These are phyloP conservation scores for Ormyrus rosae DNA, from an alignment of 2,888 invertebrate genomes.

Conservation along the genomic window DNA sequence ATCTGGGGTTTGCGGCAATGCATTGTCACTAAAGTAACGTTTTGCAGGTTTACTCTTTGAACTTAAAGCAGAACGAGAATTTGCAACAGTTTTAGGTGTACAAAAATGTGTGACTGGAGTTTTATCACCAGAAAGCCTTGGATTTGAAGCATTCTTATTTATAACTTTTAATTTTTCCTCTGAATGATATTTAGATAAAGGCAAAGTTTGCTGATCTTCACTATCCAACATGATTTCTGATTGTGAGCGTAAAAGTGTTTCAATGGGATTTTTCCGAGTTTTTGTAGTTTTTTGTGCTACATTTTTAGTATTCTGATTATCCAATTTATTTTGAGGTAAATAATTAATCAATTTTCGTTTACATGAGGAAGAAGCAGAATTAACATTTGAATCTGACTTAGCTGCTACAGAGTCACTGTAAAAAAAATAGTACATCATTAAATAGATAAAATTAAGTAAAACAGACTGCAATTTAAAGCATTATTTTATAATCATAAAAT, in stretches of 20 bases:
- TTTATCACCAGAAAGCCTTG: slow-evolving; percentile 61
- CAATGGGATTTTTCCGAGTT: slow-evolving; percentile 41
- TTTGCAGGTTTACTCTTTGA: slow-evolving; percentile 66
- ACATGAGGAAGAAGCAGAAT: slow-evolving; percentile 41
- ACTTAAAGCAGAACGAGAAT: slow-evolving; percentile 58
- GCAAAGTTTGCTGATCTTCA: slow-evolving; percentile 35
- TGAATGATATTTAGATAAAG: slow-evolving; percentile 54
- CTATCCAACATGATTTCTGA: slow-evolving; percentile 55
- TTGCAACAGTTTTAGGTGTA: slow-evolving; percentile 65
- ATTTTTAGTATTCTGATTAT: slow-evolving; percentile 45
- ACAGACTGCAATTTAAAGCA: neutral
- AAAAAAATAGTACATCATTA: slow-evolving; percentile 9
- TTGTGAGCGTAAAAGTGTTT: slow-evolving; percentile 59
- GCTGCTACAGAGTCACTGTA: slow-evolving; percentile 8
- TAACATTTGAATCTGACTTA: slow-evolving; percentile 14
- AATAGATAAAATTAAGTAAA: neutral
- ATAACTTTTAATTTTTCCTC: slow-evolving; percentile 66
- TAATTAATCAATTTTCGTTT: slow-evolving; percentile 50
- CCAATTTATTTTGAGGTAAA: slow-evolving; percentile 34
- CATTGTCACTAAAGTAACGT: slow-evolving; percentile 68
- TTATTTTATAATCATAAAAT: too few species aligned
- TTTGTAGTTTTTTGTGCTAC: slow-evolving; percentile 48
- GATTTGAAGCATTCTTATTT: slow-evolving; percentile 58
- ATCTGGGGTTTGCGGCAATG: slow-evolving; percentile 76
- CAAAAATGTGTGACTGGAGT: slow-evolving; percentile 65